Base-by-base conservation (phyloP, 2,888 invertebrate species). In the Phortica okadai region DNA sequence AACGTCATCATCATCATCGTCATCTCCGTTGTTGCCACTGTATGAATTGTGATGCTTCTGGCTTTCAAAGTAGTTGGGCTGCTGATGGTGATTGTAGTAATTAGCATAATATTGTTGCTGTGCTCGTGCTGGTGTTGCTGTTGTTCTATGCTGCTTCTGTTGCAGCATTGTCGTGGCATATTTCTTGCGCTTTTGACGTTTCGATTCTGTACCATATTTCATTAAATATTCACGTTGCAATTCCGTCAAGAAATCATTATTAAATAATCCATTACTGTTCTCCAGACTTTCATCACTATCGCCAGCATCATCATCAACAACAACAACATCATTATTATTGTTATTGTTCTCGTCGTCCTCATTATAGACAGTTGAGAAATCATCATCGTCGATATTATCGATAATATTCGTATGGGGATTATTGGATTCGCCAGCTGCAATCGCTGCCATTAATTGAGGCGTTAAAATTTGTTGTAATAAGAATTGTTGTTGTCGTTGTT, bases 181-280 rank as follows among this genome's bases (percentile, higher is more conserved):
- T 11, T 74, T 86, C 76, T 82, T 87, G 41, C 81, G 86, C 62
- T 82, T 87, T 33, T 78, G 82, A n/a, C 58, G 64, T 62, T 56
- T 66, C 54, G 58, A 44, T 54, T 72, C 11, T 66, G 41, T 44
- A 3, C 79, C 85, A 62, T 84, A 85, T 72, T 84, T 86, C 0
- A 76, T 45, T 0, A 83, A 25, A 78, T 89, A 89, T 73, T 87
- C 85, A 14, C 81, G 82, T 67, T 90, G 88, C 73, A 90, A 69
- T 33, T 90, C 89, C 11, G 88, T 84, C 76, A 90, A 80, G 74
- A 89, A 86, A 76, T 89, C 88, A 62, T 82, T 82, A 42, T 89
- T 84, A 6, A 85, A 76, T 66, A 88, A 79, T 1, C 86, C 76
- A 73, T 89, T 89, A 25, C 33, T 33, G 1, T 82, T 79, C 42